phyloP scores from a whole-genome alignment of 2,888 invertebrate species.

The Meloe dianella region DNA sequence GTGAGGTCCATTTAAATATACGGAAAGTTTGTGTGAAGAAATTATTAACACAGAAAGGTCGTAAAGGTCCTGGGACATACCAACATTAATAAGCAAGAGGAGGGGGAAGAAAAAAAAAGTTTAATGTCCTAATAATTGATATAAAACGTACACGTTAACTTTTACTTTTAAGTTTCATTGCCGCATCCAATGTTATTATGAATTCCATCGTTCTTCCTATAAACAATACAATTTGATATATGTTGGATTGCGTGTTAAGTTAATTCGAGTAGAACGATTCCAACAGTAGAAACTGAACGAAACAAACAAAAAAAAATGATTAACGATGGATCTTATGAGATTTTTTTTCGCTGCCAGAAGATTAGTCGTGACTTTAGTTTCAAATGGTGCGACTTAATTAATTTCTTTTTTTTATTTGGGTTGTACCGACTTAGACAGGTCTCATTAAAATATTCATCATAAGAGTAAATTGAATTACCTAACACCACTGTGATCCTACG shows the following conservation, averaged over 20 bases:
- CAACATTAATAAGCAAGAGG: conserved; percentile 16
- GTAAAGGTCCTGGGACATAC: conserved; percentile 40
- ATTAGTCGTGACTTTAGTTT: not conserved
- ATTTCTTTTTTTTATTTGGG: not conserved
- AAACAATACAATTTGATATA: conserved; percentile 15
- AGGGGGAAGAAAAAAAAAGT: not conserved
- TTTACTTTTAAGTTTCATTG: conserved; percentile 25
- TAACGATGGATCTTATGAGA: conserved; percentile 3
- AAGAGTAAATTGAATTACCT: too few relatives aligned
- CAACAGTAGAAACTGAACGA: conserved; percentile 1
- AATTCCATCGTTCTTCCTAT: conserved; percentile 14
- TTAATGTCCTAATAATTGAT: conserved; percentile 31
- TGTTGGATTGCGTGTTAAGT: conserved; percentile 16
- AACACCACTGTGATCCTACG: too few relatives aligned
- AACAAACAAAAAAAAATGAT: conserved; percentile 15
- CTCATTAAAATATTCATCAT: too few relatives aligned
- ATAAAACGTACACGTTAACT: conserved; percentile 32
- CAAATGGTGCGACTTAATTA: not conserved
- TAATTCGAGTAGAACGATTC: not conserved
- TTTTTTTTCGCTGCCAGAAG: not conserved
- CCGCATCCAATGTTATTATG: conserved; percentile 29
- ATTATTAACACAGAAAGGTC: conserved; percentile 35
- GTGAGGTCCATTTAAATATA: conserved; percentile 36
- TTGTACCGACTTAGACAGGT: not conserved
- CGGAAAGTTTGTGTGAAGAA: conserved; percentile 39